Percentiles rank a stretch among this genome's conserved stretches.
phyloP scores from a whole-genome alignment of 2,888 invertebrate genomes.

The Spodoptera picta region DNA sequence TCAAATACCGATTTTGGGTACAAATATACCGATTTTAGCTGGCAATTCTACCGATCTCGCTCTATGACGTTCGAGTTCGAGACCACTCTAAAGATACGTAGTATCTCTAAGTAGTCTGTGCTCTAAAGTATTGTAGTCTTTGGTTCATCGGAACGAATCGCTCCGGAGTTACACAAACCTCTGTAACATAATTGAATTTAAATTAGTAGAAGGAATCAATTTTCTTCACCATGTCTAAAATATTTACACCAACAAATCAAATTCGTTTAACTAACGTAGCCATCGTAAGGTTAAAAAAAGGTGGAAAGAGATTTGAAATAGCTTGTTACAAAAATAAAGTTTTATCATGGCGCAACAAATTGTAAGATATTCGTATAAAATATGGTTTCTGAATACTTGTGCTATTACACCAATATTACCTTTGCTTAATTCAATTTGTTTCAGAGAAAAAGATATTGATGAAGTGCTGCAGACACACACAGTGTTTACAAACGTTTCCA shows the following conservation, averaged over 20 bases:
- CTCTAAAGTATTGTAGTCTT: no score
- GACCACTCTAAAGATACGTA: no score
- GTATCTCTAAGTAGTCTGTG: no score
- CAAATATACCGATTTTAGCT: no score
- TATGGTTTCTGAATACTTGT: not conserved
- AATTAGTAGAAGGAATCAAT: no score
- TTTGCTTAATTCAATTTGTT: conserved; percentile 21
- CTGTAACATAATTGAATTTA: no score
- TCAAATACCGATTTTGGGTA: no score
- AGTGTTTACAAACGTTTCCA: conserved; percentile 99
- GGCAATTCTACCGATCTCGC: no score
- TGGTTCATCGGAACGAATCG: no score
- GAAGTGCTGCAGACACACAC: conserved; percentile 99
- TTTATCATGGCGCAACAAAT: conserved; percentile 98
- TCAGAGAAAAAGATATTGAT: conserved; percentile 99
- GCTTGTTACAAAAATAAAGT: conserved; percentile 99
- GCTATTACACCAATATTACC: not conserved
- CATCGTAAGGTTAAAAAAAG: conserved; percentile 98
- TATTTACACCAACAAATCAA: conserved; percentile 99
- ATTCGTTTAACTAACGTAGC: conserved; percentile 99
- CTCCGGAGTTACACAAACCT: no score
- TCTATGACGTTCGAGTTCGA: no score
- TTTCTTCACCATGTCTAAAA: conserved; percentile 91
- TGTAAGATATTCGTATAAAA: conserved; percentile 88
- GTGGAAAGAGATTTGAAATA: conserved; percentile 99